Base-by-base conservation (phyloP, 2,888 invertebrate genomes). In the Blastobasis lacticolella region DNA sequence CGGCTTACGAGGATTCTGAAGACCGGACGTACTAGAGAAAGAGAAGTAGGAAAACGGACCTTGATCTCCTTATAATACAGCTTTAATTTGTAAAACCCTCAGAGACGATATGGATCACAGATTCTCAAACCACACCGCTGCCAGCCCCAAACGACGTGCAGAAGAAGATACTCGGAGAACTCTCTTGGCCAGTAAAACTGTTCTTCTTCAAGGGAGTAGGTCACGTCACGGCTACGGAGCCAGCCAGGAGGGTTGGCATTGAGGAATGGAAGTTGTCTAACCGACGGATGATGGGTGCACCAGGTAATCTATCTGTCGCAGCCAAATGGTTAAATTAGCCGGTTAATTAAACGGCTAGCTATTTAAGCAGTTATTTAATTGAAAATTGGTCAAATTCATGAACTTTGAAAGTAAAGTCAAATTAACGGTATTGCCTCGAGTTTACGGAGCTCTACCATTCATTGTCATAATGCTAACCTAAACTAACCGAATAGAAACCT, bases 131-230 rank as follows among this genome's bases (percentile, higher is more conserved):
- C 8, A 44, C 10, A 10, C 9, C 9, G n/a, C 9, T 10, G n/a
- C 8, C 10, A 44, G 10, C 9, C 6, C 44, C 6, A 10, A 9
- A 5, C 5, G 23, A 10, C 8, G 10, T 38, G 6, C 42, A 49
- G 37, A 42, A 43, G 37, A 43, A 10, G 36, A 49, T 49, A 9
- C 10, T 49, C 5, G 45, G 62, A 5, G 67, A 67, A 8, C 48
- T 67, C 1, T 62, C 67, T 1, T 66, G 64, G 65, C 49, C 49
- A 6, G 8, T 49, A 6, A 42, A 43, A n/a, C 7, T 49, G 10
- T 10, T 10, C 36, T 49, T 49, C 23, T 9, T 37, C 36, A 37
- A 46, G 9, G 37, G 37, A 9, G 45, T 8, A 8, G 45, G 8
- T 46, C 10, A 47, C 38, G 4, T 10, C 10, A 47, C 10, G 8